These are phyloP conservation scores for Strix uralensis DNA, from an alignment of 2,113 vertebrate species.

Conservation along the genomic window DNA sequence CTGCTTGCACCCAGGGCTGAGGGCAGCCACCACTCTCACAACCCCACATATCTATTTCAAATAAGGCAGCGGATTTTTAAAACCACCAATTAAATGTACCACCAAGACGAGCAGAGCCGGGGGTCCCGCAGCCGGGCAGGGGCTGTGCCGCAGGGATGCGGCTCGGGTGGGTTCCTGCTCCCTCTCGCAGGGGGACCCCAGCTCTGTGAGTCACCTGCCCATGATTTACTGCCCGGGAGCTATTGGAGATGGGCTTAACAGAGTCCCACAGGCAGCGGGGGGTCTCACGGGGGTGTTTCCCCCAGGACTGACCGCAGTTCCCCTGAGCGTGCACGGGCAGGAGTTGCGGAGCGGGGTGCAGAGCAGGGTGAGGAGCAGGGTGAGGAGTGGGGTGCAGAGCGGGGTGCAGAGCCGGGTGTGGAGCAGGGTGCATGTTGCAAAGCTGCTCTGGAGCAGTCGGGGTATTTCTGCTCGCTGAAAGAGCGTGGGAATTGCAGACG, in stretches of 20 bases:
- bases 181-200: background rate
- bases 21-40: background rate
- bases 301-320: background rate
- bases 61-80: background rate
- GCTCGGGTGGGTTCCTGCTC: background rate
- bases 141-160: background rate
- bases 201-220: background rate
- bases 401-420: background rate
- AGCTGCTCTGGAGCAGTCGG: rapidly evolving
- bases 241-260: background rate
- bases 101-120: background rate
- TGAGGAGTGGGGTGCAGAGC: background rate
- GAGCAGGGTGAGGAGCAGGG: background rate
- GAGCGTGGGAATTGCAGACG: background rate
- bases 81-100: background rate
- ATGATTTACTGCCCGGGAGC: background rate
- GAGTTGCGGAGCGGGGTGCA: background rate
- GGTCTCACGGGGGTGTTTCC: rapidly evolving
- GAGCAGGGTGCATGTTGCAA: rapidly evolving
- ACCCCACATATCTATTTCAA: background rate
- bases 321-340: rapidly evolving
- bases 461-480: background rate
- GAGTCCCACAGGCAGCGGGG: rapidly evolving
- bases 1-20: background rate
- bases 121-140: background rate